These are phyloP conservation scores for Ammodytes marinus DNA, from an alignment of 2,113 vertebrate genomes.

Conservation along the genomic window DNA sequence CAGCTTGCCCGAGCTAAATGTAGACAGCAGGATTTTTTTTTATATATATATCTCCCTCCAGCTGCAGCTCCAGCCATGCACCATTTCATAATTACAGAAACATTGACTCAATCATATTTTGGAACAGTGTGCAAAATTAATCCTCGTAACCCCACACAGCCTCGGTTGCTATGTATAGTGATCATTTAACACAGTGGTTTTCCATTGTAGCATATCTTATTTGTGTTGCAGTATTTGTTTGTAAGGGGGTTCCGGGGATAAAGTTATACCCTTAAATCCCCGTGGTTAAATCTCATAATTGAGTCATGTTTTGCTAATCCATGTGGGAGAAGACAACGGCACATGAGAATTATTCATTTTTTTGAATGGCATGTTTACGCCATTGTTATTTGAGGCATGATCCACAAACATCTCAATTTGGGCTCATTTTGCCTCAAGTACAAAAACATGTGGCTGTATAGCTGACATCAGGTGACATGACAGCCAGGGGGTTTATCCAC, in stretches of 20 bases:
- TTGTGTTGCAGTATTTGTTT: conserved; percentile 47
- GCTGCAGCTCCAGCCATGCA: conserved; percentile 7
- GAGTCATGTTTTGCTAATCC: conserved; percentile 42
- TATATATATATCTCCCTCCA: conserved; percentile 5
- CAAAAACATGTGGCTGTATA: not conserved
- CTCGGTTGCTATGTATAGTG: conserved; percentile 37
- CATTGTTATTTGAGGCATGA: conserved; percentile 8
- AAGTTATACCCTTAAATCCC: conserved; percentile 57
- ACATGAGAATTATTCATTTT: not conserved
- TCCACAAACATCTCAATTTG: conserved; percentile 3
- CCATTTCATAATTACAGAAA: conserved; percentile 49
- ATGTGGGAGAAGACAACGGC: conserved; percentile 32
- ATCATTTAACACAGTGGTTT: conserved; percentile 52
- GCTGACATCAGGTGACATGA: not conserved
- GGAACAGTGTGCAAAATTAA: conserved; percentile 48
- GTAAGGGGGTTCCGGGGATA: conserved; percentile 24
- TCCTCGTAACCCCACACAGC: conserved; percentile 42
- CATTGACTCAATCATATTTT: conserved; percentile 49
- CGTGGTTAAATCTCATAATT: conserved; percentile 54
- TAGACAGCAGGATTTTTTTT: not conserved
- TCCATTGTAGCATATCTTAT: conserved; percentile 41
- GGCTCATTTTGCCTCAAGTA: not conserved
- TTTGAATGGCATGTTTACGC: conserved; percentile 12
- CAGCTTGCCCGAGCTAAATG: conserved; percentile 36
- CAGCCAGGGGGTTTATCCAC: too few relatives aligned